phyloP scores from a whole-genome alignment of 1,140 invertebrate species.

The Nasonia giraulti region DNA sequence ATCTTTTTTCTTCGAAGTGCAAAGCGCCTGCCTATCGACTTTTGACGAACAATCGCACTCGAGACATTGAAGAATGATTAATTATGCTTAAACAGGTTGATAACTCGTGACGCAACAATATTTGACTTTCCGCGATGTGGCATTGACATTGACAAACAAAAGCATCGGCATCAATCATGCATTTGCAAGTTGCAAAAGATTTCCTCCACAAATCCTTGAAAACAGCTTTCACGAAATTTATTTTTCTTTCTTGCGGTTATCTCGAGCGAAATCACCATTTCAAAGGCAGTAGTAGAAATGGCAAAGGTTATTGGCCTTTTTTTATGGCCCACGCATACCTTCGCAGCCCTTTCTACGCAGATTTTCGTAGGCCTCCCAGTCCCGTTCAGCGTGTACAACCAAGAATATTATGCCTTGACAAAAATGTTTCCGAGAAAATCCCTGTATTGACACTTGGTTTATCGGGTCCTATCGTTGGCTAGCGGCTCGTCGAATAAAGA shows the following conservation, averaged over 20 bases:
- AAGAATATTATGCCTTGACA: conserved; percentile 14
- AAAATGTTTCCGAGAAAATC: conserved; percentile 45
- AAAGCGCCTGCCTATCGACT: neutral
- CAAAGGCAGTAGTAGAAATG: neutral
- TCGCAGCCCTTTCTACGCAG: neutral
- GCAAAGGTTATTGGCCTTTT: conserved; percentile 41
- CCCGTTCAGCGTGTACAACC: neutral
- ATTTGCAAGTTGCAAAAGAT: too few species aligned
- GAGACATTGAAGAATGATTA: neutral
- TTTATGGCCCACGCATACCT: neutral
- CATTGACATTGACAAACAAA: too few species aligned
- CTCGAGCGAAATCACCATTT: neutral
- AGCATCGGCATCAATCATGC: too few species aligned
- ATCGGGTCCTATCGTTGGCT: conserved; percentile 24
- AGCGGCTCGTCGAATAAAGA: conserved; percentile 18
- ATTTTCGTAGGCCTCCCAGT: neutral
- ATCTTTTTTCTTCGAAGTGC: neutral
- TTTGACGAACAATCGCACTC: neutral
- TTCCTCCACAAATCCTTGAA: neutral
- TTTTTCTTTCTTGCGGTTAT: neutral
- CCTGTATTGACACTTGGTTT: conserved; percentile 39
- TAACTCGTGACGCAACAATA: neutral
- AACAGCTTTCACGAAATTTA: neutral
- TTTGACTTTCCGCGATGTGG: too few species aligned
- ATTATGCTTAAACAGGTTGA: neutral